Conservation (phyloP, 2,888 invertebrate species). For the Branchipolynoe longqiensis region DNA sequence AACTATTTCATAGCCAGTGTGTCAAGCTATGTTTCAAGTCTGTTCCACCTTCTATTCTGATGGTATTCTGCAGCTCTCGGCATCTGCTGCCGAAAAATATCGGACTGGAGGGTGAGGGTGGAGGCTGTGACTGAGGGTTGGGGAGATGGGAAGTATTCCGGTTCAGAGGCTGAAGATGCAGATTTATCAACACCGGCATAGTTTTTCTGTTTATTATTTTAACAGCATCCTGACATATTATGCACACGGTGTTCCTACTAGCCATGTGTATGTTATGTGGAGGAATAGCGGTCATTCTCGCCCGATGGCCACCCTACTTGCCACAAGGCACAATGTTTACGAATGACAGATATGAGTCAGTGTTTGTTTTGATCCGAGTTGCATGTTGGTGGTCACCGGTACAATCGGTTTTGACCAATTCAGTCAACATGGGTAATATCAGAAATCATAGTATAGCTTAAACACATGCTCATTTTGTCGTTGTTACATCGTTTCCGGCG, state of each 20-base stretch:
- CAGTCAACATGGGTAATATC: background rate
- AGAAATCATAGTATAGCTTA: too few species aligned
- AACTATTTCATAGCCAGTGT: background rate
- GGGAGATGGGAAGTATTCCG: conserved; percentile 50
- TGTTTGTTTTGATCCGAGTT: conserved; percentile 48
- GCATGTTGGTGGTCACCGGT: conserved; percentile 38
- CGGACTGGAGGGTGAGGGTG: conserved; percentile 7
- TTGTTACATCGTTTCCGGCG: too few species aligned
- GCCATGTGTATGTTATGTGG: background rate
- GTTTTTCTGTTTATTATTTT: conserved; percentile 6
- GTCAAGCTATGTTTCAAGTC: background rate
- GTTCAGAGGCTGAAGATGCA: conserved; percentile 51
- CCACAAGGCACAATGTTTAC: conserved; percentile 47
- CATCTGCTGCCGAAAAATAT: conserved; percentile 21
- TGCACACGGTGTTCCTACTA: background rate
- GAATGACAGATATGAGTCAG: conserved; percentile 56
- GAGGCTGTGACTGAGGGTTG: conserved; percentile 45
- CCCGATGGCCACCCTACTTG: too few species aligned
- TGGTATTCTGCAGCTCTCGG: background rate
- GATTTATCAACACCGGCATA: conserved; percentile 38
- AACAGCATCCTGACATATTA: background rate
- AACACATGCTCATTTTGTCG: too few species aligned
- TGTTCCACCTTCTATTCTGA: background rate
- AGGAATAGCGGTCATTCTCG: background rate
- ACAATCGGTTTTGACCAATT: conserved; percentile 1